phyloP scores from a whole-genome alignment of 2,113 vertebrate species.

The Erythrocercus mccallii region DNA sequence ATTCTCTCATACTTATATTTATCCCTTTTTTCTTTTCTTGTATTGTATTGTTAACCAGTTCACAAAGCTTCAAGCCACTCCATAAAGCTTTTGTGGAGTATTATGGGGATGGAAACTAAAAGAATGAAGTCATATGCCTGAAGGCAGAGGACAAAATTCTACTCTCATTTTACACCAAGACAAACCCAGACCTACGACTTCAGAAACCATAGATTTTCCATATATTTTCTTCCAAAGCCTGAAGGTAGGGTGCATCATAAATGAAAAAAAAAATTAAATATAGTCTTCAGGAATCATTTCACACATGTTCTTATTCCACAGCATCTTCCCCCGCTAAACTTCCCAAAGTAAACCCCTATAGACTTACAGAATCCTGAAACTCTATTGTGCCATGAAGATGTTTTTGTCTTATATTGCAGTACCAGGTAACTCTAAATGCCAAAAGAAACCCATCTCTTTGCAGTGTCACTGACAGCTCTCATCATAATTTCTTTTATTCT shows the following conservation, averaged over 20 bases:
- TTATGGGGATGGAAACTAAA: neutral
- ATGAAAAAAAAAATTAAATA: neutral
- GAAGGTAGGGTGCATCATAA: neutral
- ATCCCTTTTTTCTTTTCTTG: neutral
- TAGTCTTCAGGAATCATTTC: neutral
- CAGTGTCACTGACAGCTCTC: neutral
- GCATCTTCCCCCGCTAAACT: neutral
- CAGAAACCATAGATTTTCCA: neutral
- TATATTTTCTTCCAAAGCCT: neutral
- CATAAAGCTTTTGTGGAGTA: neutral
- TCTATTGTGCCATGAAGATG: neutral
- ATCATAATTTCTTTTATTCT: neutral
- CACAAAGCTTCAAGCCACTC: neutral
- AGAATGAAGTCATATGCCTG: neutral
- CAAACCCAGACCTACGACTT: neutral
- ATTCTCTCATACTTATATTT: neutral
- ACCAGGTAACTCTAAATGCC: neutral
- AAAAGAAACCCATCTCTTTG: neutral
- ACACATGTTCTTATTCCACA: neutral
- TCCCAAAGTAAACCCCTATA: rapidly evolving
- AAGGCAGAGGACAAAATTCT: neutral
- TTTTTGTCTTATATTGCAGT: neutral
- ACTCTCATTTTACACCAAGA: neutral
- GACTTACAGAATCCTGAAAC: neutral
- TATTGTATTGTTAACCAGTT: neutral